phyloP scores from a whole-genome alignment of 2,113 vertebrate genomes.

The Hyla sarda region DNA sequence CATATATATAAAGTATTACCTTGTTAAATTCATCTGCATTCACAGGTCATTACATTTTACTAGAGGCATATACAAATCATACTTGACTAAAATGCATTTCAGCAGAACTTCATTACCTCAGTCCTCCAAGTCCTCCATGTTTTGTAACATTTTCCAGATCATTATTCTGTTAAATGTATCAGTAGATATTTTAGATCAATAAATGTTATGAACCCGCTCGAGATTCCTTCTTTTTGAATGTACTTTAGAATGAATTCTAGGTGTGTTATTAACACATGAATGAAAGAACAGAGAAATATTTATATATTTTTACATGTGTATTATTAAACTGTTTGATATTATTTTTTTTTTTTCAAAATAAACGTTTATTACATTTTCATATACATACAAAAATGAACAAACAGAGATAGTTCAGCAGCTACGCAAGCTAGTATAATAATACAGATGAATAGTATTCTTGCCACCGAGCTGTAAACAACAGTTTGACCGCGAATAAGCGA shows the following conservation, averaged over 20 bases:
- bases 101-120: conserved; percentile 40
- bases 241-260: conserved; percentile 26
- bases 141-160: conserved; percentile 30
- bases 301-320: not conserved
- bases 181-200: conserved; percentile 49
- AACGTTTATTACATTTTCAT: no score
- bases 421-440: no score
- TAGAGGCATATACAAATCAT: conserved; percentile 45
- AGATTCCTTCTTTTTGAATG: not conserved
- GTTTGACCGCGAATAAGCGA: no score
- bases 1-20: conserved; percentile 37
- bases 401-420: no score
- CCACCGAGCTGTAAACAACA: no score
- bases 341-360: no score
- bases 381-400: no score
- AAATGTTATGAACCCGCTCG: conserved; percentile 42
- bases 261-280: conserved; percentile 13
- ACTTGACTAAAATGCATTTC: conserved; percentile 13
- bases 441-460: no score
- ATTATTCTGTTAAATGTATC: conserved; percentile 48
- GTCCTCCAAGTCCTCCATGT: conserved; percentile 18
- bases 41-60: conserved; percentile 44
- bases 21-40: conserved; percentile 33
- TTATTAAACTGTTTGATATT: no score
- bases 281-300: not conserved